Percentiles rank a stretch among this genome's conserved stretches.
Conservation (phyloP, 2,797 vertebrate genomes). For the Carcharodon carcharias region DNA sequence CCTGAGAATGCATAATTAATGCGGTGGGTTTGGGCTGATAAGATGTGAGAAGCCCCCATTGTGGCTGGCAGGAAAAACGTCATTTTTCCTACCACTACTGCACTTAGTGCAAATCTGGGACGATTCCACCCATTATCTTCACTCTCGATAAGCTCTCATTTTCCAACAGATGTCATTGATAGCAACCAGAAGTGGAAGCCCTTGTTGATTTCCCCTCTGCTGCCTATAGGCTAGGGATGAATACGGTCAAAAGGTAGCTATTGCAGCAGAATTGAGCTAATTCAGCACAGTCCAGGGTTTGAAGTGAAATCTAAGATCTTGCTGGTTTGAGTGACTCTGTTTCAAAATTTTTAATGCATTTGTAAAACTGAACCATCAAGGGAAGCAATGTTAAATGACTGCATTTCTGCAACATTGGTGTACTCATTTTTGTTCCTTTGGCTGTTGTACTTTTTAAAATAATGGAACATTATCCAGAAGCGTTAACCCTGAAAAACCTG, state of each 20-base stretch:
- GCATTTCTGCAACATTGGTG: not conserved
- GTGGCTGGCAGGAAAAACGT: no score
- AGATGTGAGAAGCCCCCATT: no score
- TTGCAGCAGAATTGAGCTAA: not conserved
- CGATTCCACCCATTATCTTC: no score
- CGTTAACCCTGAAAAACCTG: not conserved
- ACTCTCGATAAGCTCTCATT: no score
- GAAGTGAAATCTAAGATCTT: not conserved
- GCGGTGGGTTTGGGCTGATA: no score
- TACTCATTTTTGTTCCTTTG: not conserved
- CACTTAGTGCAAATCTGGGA: no score
- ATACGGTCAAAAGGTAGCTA: not conserved
- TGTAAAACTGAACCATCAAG: not conserved
- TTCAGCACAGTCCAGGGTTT: not conserved
- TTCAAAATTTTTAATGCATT: not conserved
- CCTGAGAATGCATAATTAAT: no score
- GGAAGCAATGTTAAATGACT: not conserved
- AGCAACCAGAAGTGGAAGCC: no score
- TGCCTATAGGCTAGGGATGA: no score
- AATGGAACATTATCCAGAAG: not conserved
- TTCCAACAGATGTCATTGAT: no score
- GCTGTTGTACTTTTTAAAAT: not conserved
- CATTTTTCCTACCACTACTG: no score
- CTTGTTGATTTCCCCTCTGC: no score
- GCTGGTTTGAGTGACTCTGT: not conserved